phyloP scores from a whole-genome alignment of 2,113 vertebrate genomes.

The Ictalurus furcatus region DNA sequence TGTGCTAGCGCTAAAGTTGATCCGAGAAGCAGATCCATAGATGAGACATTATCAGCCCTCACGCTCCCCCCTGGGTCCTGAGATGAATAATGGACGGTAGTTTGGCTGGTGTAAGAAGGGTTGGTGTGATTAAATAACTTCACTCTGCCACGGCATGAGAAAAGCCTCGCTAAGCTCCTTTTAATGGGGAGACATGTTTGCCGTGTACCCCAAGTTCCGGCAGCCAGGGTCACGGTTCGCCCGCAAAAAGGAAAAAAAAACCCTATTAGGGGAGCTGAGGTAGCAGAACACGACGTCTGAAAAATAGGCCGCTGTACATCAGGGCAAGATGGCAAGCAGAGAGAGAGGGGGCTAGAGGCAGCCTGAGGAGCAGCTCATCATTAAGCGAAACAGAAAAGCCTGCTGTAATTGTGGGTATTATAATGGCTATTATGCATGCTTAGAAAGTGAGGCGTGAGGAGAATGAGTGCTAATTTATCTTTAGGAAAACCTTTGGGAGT shows the following conservation, averaged over 20 bases:
- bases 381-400: constrained; percentile 72
- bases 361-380: constrained; percentile 63
- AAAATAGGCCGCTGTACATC: constrained; percentile 75
- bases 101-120: constrained; percentile 74
- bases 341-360: constrained; percentile 62
- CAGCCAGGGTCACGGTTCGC: constrained; percentile 76
- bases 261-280: constrained; percentile 82
- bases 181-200: constrained; percentile 78
- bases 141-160: constrained; percentile 70
- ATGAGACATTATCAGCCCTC: constrained; percentile 63
- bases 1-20: neutral
- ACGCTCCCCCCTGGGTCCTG: constrained; percentile 64
- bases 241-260: constrained; percentile 61
- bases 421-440: constrained; percentile 77
- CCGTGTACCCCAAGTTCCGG: constrained; percentile 68
- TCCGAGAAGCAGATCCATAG: constrained; percentile 48
- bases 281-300: constrained; percentile 81
- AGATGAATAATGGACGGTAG: constrained; percentile 76
- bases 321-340: constrained; percentile 71
- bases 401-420: constrained; percentile 76
- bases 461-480: constrained; percentile 72
- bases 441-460: constrained; percentile 66
- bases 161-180: constrained; percentile 82
- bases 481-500: constrained; percentile 68
- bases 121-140: constrained; percentile 81